phyloP scores from a whole-genome alignment of 2,113 vertebrate species.

The Erinaceus europaeus region DNA sequence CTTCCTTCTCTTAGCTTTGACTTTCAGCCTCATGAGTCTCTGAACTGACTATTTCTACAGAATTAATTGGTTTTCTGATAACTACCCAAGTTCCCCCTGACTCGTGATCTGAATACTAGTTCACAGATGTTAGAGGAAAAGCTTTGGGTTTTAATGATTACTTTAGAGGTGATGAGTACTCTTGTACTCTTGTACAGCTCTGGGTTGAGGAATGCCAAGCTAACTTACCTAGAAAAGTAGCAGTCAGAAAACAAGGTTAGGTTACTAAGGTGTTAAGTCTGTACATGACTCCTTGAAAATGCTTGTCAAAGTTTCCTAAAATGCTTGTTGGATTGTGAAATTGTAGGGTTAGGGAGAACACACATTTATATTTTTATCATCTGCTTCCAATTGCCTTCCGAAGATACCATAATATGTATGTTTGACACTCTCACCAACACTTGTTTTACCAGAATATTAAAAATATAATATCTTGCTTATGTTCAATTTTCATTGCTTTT shows the following conservation, averaged over 20 bases:
- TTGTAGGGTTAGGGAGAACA: background rate
- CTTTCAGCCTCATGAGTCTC: background rate
- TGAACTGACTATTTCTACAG: conserved; percentile 5
- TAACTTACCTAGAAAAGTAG: conserved; percentile 34
- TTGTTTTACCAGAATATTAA: no score
- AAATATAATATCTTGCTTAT: no score
- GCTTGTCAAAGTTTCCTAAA: background rate
- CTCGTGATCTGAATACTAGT: conserved; percentile 26
- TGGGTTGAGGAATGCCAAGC: conserved; percentile 24
- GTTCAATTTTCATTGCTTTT: conserved; percentile 14
- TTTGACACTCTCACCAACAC: background rate
- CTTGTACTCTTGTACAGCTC: no score
- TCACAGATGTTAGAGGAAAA: conserved; percentile 32
- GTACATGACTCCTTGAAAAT: background rate
- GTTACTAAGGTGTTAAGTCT: conserved; percentile 38
- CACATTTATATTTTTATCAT: conserved; percentile 26
- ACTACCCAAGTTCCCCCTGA: conserved; percentile 6
- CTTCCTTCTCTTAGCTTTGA: conserved; percentile 22
- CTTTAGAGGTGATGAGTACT: conserved; percentile 25
- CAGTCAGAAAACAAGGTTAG: conserved; percentile 18
- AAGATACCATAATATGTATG: conserved; percentile 5
- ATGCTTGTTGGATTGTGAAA: background rate
- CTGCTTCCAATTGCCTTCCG: conserved; percentile 12
- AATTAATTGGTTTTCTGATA: conserved; percentile 44
- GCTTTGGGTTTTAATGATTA: conserved; percentile 35